Evolutionary conservation across 1,140 invertebrate species (phyloP).

Genomic region (Lutraria rhynchaena): DNA sequence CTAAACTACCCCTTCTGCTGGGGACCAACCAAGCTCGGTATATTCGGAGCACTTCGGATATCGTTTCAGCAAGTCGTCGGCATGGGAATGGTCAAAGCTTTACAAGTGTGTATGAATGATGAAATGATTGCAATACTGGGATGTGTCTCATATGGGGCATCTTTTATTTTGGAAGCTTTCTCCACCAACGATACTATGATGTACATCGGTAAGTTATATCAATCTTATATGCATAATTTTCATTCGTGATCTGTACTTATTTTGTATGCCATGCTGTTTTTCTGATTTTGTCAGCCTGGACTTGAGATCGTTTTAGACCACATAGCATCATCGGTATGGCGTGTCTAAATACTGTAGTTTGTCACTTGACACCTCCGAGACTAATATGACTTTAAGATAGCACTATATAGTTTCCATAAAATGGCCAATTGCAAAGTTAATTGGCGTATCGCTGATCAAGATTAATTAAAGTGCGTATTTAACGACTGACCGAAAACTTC

Average conservation of each 20-base stretch:
- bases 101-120: conserved; percentile 35
- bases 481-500: too few species aligned
- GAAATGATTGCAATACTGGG: conserved; percentile 29
- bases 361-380: too few species aligned
- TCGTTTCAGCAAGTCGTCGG: conserved; percentile 28
- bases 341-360: too few species aligned
- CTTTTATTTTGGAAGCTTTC: conserved; percentile 16
- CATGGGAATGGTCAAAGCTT: conserved; percentile 22
- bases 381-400: too few species aligned
- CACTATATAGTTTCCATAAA: too few species aligned
- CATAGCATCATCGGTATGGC: background rate
- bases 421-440: too few species aligned
- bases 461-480: too few species aligned
- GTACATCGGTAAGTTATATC: conserved; percentile 33
- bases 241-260: background rate
- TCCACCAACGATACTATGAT: conserved; percentile 33
- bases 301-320: background rate
- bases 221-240: background rate
- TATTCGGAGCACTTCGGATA: conserved; percentile 16
- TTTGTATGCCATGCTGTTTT: background rate
- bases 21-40: background rate
- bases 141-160: conserved; percentile 19
- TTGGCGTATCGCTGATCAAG: too few species aligned
- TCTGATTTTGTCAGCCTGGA: background rate
- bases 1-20: conserved; percentile 38